Conservation (phyloP, 2,888 invertebrate genomes). For the Didymodactylos carnosus region DNA sequence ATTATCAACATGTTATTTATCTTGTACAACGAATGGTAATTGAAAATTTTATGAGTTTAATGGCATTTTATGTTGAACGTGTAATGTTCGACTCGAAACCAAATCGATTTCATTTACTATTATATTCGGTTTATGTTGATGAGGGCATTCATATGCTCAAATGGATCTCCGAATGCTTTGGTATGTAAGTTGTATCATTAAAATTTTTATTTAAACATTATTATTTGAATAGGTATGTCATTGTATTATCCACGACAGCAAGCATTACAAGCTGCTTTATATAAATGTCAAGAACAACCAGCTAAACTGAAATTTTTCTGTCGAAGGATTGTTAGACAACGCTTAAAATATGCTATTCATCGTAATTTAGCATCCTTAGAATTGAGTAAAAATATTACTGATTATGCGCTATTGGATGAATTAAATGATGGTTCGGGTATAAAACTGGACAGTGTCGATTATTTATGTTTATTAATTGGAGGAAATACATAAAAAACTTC, state of each 20-base stretch:
- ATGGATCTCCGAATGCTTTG: no score
- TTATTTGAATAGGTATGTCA: neutral
- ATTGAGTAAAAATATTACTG: neutral
- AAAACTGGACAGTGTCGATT: no score
- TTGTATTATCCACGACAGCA: neutral
- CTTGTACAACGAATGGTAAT: neutral
- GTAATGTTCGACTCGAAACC: neutral
- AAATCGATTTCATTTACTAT: neutral
- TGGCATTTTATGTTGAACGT: neutral
- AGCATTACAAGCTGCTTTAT: neutral
- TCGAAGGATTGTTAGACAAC: neutral
- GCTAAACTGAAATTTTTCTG: neutral
- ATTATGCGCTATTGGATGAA: neutral
- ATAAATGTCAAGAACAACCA: neutral
- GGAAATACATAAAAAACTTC: no score
- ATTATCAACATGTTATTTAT: neutral
- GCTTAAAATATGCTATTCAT: neutral
- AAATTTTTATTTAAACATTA: no score
- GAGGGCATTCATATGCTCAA: neutral
- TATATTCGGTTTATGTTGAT: neutral
- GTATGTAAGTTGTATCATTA: no score
- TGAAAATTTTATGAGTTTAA: neutral
- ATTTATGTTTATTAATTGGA: neutral
- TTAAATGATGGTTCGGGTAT: no score
- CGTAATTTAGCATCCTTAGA: neutral